Percentiles rank a stretch among this genome's conserved stretches.
Evolutionary conservation across 1,140 invertebrate genomes (phyloP).

Genomic region (Calliopsis andreniformis): DNA sequence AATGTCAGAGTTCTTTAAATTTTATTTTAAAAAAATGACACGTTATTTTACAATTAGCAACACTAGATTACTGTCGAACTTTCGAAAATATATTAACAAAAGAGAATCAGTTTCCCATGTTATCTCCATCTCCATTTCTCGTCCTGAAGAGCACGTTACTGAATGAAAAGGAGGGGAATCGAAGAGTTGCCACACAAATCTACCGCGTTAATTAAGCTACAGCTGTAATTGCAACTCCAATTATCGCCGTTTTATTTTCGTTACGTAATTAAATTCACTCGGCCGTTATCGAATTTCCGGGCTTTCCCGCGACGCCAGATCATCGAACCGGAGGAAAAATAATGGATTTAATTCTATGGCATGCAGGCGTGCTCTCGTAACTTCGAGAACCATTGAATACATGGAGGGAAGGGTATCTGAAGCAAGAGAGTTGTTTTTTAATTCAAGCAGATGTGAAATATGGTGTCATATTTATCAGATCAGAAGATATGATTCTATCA

Average conservation of each 20-base stretch:
- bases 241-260: neutral
- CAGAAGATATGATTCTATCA: too few relatives aligned
- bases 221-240: neutral
- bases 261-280: neutral
- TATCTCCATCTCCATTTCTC: neutral
- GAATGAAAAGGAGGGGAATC: neutral
- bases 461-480: too few relatives aligned
- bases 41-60: too few relatives aligned
- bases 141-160: neutral
- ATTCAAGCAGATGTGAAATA: too few relatives aligned
- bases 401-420: too few relatives aligned
- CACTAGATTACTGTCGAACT: neutral
- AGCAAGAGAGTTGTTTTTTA: too few relatives aligned
- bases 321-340: neutral
- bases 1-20: too few relatives aligned
- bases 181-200: neutral
- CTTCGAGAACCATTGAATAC: too few relatives aligned
- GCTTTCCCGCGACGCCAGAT: too few relatives aligned
- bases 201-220: neutral
- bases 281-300: neutral
- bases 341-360: too few relatives aligned
- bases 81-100: neutral
- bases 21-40: too few relatives aligned
- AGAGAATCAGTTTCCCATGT: neutral
- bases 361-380: too few relatives aligned